phyloP scores from a whole-genome alignment of 2,113 vertebrate species.

The Columbina picui region DNA sequence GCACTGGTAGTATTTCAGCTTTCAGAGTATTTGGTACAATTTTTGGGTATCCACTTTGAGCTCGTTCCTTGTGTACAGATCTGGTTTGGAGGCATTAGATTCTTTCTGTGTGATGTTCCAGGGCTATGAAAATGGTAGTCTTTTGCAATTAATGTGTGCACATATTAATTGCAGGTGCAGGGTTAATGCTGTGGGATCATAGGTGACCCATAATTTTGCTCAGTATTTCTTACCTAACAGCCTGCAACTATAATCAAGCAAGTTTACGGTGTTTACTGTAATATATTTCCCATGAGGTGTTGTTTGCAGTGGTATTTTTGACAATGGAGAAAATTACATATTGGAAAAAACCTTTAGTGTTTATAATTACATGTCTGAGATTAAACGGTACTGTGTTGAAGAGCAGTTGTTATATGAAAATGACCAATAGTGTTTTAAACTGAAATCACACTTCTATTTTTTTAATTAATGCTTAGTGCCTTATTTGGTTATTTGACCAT shows the following conservation, averaged over 20 bases:
- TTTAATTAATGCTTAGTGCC: not conserved
- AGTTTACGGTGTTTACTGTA: not conserved
- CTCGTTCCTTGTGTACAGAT: accelerated
- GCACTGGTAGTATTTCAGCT: not conserved
- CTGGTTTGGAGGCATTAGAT: not conserved
- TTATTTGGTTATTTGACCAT: not conserved
- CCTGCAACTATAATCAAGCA: not conserved
- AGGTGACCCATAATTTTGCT: not conserved
- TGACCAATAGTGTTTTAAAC: not conserved
- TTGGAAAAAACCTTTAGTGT: not conserved
- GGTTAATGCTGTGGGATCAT: not conserved
- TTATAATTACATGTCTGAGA: not conserved
- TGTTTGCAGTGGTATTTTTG: not conserved
- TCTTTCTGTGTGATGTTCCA: not conserved
- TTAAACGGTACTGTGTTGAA: not conserved
- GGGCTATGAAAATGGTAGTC: not conserved
- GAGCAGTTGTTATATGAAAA: not conserved
- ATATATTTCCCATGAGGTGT: not conserved
- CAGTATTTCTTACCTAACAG: not conserved
- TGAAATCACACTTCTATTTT: not conserved
- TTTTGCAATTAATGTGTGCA: not conserved
- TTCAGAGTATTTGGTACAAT: not conserved
- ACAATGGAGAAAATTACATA: not conserved
- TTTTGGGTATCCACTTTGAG: not conserved
- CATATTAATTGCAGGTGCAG: not conserved